Evolutionary conservation across 1,140 invertebrate genomes (phyloP), one percentile per base, ranked within the genome.

Genomic region (Leguminivora glycinivorella): DNA sequence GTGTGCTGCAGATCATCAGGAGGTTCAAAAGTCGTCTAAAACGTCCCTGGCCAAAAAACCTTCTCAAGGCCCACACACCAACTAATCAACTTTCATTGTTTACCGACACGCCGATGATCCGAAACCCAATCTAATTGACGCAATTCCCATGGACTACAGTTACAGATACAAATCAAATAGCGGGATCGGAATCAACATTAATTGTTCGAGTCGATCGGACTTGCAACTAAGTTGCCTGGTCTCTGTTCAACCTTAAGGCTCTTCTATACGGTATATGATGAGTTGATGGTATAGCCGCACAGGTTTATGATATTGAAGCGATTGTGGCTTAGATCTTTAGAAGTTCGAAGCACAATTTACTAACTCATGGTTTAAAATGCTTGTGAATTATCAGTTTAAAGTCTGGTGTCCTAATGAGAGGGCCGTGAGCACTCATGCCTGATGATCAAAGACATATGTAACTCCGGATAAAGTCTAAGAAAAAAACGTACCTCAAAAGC

Each of bases 141-240:
- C 76, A 78, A 77, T 83, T 84, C 81, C 75, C 78, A 84, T 83
- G 81, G 76, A 77, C 72, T 70, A 69, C 40, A 83, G 68, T 66
- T 69, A 56, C 26, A 77, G 83, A 82, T 84, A 82, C 71, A 78
- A 80, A 81, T 83, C 81, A 81, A 83, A 80, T 83, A 83, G 78
- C 81, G 81, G 78, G 74, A 79, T 82, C 77, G 76, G 72, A 83
- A 84, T 84, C 80, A 78, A 83, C 81, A 84, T 83, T 82, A 84
- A 83, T 84, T 84, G 83, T 84, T 83, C 77, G 75, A 72, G 69
- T 71, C 74, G 80, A 83, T 83, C 77, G 81, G 75, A 76, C 70
- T 52, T 9, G 63, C 29, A 40, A 63, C 67, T 70, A 70, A 68
- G 31, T 40, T 4, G 17, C 10, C 26, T 76, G 25, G 17, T 22